phyloP scores from a whole-genome alignment of 53 echinoderm and acorn worm species.

The Glandiceps talaboti region DNA sequence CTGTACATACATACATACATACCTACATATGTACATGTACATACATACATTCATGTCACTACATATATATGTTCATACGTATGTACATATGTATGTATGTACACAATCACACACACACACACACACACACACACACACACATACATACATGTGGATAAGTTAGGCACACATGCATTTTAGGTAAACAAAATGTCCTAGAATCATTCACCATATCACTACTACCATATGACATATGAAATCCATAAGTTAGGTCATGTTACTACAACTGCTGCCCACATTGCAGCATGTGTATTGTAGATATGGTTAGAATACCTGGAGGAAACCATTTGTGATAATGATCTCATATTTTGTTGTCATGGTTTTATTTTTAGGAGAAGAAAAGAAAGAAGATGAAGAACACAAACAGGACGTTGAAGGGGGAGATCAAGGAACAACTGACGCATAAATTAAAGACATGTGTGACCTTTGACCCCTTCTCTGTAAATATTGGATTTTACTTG shows the following conservation, averaged over 20 bases:
- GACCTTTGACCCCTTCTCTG: background rate
- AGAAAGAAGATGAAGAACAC: slow-evolving; percentile 8
- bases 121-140: no score
- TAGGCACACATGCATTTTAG: no score
- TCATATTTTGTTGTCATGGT: background rate
- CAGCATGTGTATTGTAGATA: background rate
- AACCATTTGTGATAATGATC: background rate
- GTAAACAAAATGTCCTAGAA: no score
- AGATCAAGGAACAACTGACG: background rate
- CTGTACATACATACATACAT: no score
- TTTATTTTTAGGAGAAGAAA: no score
- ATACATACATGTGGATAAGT: no score
- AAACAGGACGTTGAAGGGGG: slow-evolving; percentile 13
- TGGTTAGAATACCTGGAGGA: background rate
- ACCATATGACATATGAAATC: background rate
- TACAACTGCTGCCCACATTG: background rate
- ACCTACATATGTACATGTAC: no score
- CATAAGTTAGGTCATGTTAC: background rate
- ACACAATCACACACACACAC: no score
- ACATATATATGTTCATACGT: no score
- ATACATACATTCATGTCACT: no score
- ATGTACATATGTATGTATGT: no score
- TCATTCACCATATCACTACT: no score
- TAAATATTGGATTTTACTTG: background rate
- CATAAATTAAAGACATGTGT: background rate